phyloP scores from a whole-genome alignment of 2,888 invertebrate species.

The Anticlea derivata region DNA sequence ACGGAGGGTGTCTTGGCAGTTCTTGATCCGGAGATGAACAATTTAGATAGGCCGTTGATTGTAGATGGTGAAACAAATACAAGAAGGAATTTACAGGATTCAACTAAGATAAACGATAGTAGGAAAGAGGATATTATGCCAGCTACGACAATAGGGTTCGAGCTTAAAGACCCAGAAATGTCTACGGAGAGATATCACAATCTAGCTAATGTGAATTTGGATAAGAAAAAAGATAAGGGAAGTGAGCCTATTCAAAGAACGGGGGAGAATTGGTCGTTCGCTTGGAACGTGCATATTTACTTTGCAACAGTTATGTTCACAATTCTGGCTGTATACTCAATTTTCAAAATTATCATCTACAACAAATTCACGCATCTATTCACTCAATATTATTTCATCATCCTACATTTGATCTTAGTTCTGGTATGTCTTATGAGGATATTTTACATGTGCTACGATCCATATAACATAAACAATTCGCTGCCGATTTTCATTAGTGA shows the following conservation, averaged over 20 bases:
- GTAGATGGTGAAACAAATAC: constrained; percentile 81
- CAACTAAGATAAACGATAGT: constrained; percentile 71
- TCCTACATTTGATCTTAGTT: constrained; percentile 92
- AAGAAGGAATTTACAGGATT: constrained; percentile 76
- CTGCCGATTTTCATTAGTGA: constrained; percentile 91
- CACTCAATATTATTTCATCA: constrained; percentile 94
- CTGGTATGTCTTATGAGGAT: constrained; percentile 92
- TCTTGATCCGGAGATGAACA: constrained; percentile 79
- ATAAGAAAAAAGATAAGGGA: constrained; percentile 75
- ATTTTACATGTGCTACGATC: constrained; percentile 95
- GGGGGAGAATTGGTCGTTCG: constrained; percentile 89
- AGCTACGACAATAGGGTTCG: constrained; percentile 76
- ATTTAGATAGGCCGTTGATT: constrained; percentile 77
- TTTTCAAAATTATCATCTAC: constrained; percentile 93
- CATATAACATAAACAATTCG: constrained; percentile 93
- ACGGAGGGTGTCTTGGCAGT: constrained; percentile 80
- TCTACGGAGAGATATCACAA: constrained; percentile 84
- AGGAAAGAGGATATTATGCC: constrained; percentile 69
- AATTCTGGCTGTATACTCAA: constrained; percentile 91
- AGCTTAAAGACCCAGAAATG: constrained; percentile 75
- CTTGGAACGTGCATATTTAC: constrained; percentile 97
- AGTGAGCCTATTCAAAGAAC: constrained; percentile 72
- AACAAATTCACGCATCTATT: constrained; percentile 94
- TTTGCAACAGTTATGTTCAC: constrained; percentile 93
- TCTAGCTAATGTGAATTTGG: constrained; percentile 83